phyloP scores from a whole-genome alignment of 37 sponge, comb jelly and placozoan genomes.

The Theonella swinhoei region DNA sequence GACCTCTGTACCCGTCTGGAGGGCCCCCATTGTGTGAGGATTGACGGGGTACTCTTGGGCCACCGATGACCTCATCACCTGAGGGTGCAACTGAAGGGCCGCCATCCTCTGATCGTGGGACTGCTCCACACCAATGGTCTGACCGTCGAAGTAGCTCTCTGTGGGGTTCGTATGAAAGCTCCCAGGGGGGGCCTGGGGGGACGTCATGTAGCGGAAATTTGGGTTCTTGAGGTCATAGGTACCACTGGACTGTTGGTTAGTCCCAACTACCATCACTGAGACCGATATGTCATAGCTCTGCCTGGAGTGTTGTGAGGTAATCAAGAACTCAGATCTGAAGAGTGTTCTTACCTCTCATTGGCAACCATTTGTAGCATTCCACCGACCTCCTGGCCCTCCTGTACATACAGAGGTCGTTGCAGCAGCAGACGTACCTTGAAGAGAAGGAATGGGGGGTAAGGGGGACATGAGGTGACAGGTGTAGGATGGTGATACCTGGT shows the following conservation, averaged over 20 bases:
- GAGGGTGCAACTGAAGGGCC: neutral
- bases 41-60: neutral
- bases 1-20: neutral
- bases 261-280: conserved; percentile 56
- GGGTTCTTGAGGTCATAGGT: conserved; percentile 97
- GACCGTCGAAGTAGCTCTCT: conserved; percentile 18
- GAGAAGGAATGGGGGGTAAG: neutral
- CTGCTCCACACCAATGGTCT: neutral
- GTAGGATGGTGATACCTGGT: conserved; percentile 75
- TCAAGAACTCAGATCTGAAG: too few relatives aligned
- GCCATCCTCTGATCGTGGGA: neutral
- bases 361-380: conserved; percentile 80
- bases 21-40: neutral
- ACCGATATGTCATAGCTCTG: conserved; percentile 89
- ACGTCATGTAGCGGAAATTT: conserved; percentile 88
- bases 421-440: conserved; percentile 88
- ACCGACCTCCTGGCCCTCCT: conserved; percentile 67
- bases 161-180: conserved; percentile 45
- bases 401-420: conserved; percentile 74
- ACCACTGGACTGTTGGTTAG: conserved; percentile 15
- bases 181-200: conserved; percentile 75
- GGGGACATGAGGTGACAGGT: too few relatives aligned
- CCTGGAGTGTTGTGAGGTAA: conserved; percentile 25
- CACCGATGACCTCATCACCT: neutral
- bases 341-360: conserved; percentile 72